Conservation (phyloP, 1,140 invertebrate genomes). For the Agraylea sexmaculata region DNA sequence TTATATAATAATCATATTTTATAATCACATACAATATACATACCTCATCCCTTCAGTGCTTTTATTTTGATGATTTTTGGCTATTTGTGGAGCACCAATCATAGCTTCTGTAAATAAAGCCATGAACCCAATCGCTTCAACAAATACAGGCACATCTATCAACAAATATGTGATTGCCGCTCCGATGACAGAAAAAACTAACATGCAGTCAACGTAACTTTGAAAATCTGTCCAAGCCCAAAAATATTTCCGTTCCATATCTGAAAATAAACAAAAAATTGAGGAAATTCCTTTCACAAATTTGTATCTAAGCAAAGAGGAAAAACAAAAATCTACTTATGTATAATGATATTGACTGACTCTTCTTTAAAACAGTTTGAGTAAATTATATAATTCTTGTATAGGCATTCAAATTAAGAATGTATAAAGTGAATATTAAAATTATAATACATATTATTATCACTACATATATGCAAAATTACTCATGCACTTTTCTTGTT, state of each 20-base stretch:
- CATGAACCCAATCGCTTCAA: conserved; percentile 83
- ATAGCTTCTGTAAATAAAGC: conserved; percentile 95
- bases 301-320: neutral
- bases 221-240: conserved; percentile 99
- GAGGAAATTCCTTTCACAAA: neutral
- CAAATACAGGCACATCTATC: conserved; percentile 66
- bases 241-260: conserved; percentile 85
- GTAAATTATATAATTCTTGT: too few species aligned
- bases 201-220: conserved; percentile 89
- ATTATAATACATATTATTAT: too few species aligned
- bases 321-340: too few species aligned
- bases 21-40: conserved; percentile 8
- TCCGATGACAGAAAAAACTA: conserved; percentile 70
- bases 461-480: too few species aligned
- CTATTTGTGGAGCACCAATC: conserved; percentile 86
- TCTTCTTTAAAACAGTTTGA: too few species aligned
- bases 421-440: too few species aligned
- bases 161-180: conserved; percentile 82
- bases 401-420: too few species aligned
- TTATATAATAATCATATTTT: conserved; percentile 7
- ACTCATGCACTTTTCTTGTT: too few species aligned
- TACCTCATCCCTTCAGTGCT: conserved; percentile 97
- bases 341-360: too few species aligned
- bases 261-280: conserved; percentile 40
- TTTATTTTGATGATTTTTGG: conserved; percentile 77